These are phyloP conservation scores for Thecophora atra DNA, from an alignment of 2,888 invertebrate species.

Conservation along the genomic window DNA sequence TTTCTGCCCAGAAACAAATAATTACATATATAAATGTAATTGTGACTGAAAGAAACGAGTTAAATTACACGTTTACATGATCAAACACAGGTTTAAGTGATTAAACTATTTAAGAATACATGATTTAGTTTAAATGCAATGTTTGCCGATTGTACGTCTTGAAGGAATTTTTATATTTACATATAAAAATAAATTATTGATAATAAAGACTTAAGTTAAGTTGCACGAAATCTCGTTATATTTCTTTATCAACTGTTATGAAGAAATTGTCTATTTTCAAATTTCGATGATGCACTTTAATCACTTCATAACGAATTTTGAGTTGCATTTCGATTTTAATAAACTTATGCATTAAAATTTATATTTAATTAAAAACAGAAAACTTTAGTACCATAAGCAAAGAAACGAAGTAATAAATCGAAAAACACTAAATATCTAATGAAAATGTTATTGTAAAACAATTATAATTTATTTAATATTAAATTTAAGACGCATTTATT, in stretches of 20 bases:
- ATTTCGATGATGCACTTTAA: background rate
- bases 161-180: slow-evolving; percentile 39
- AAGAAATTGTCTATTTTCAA: background rate
- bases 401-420: background rate
- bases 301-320: slow-evolving; percentile 57
- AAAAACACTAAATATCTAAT: slow-evolving; percentile 18
- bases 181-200: slow-evolving; percentile 18
- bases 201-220: background rate
- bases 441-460: slow-evolving; percentile 8
- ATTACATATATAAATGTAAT: slow-evolving; percentile 43
- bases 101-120: background rate
- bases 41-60: slow-evolving; percentile 55
- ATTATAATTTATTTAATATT: slow-evolving; percentile 38
- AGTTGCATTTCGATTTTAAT: slow-evolving; percentile 48
- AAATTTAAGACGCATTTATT: slow-evolving; percentile 65
- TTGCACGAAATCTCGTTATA: background rate
- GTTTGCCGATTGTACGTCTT: slow-evolving; percentile 46
- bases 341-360: background rate
- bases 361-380: slow-evolving; percentile 14
- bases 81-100: no score
- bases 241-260: background rate
- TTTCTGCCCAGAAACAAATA: background rate
- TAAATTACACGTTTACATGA: slow-evolving; percentile 32
- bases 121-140: slow-evolving; percentile 10
- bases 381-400: slow-evolving; percentile 5